These are phyloP conservation scores for Anguilla obscura DNA, from an alignment of 2,797 vertebrate species.

Conservation along the genomic window DNA sequence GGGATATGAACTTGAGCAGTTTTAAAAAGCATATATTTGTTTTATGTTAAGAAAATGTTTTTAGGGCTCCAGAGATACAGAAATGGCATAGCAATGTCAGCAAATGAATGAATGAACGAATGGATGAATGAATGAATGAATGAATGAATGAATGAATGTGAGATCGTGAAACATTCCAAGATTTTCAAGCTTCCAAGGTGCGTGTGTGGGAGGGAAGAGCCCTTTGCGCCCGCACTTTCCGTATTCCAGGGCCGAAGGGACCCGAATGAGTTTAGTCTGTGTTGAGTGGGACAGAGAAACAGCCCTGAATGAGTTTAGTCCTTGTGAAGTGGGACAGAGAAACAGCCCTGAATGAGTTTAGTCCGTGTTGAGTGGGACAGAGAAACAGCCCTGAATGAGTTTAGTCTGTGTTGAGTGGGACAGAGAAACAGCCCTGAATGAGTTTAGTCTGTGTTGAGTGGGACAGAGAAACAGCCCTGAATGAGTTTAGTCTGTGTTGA, in stretches of 20 bases:
- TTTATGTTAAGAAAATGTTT: slow-evolving; percentile 31
- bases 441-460: too few species aligned
- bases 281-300: too few species aligned
- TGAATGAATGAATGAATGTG: slow-evolving; percentile 43
- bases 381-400: too few species aligned
- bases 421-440: too few species aligned
- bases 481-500: too few species aligned
- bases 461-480: too few species aligned
- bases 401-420: too few species aligned
- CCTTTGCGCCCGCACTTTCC: not conserved
- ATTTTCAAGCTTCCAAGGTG: slow-evolving; percentile 19
- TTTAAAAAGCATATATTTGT: slow-evolving; percentile 50
- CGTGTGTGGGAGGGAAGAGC: not conserved
- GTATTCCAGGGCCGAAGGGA: not conserved
- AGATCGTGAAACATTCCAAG: slow-evolving; percentile 59
- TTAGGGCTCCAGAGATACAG: slow-evolving; percentile 47
- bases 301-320: too few species aligned
- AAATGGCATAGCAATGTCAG: slow-evolving; percentile 12
- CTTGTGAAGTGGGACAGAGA: too few species aligned
- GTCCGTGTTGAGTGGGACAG: too few species aligned
- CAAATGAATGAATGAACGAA: not conserved
- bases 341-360: too few species aligned
- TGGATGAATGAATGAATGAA: not conserved
- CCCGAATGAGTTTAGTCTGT: not conserved
- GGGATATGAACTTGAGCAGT: slow-evolving; percentile 64